A percentile compares a stretch with the other conserved stretches of the same genome.
These are phyloP conservation scores for Eurois occulta DNA, from an alignment of 2,888 invertebrate species.

Conservation along the genomic window DNA sequence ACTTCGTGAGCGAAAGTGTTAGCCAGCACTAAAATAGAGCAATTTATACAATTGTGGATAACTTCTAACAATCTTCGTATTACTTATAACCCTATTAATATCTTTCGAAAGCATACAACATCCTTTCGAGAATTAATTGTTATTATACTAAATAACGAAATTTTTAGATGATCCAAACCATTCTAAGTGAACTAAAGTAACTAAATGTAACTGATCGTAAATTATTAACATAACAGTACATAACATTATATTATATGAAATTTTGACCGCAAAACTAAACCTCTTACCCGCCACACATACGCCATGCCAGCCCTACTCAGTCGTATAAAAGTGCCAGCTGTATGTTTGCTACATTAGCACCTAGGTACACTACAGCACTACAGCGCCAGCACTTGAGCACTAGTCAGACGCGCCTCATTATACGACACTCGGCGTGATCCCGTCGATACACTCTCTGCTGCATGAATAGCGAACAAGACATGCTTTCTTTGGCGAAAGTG, in stretches of 20 bases:
- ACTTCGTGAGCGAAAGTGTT: background rate
- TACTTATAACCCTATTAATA: background rate
- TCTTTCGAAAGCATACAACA: background rate
- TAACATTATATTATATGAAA: background rate
- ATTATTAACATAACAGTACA: background rate
- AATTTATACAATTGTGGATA: background rate
- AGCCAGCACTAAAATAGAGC: background rate
- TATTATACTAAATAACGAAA: background rate
- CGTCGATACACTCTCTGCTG: constrained; percentile 39
- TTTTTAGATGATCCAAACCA: background rate
- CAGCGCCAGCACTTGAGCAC: constrained; percentile 29
- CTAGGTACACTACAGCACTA: background rate
- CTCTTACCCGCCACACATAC: background rate
- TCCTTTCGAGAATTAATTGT: background rate
- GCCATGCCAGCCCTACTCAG: constrained; percentile 10
- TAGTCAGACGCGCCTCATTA: constrained; percentile 60
- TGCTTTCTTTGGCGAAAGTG: constrained; percentile 16
- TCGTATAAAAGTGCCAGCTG: constrained; percentile 4
- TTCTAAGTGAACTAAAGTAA: too few relatives aligned
- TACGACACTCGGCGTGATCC: constrained; percentile 43
- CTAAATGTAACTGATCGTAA: background rate
- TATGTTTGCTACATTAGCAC: constrained; percentile 15
- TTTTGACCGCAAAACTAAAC: background rate
- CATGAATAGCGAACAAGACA: constrained; percentile 30
- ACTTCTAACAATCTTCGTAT: background rate